These are phyloP conservation scores for Petrocephalus zakoni DNA, from an alignment of 2,113 vertebrate species.

Conservation along the genomic window DNA sequence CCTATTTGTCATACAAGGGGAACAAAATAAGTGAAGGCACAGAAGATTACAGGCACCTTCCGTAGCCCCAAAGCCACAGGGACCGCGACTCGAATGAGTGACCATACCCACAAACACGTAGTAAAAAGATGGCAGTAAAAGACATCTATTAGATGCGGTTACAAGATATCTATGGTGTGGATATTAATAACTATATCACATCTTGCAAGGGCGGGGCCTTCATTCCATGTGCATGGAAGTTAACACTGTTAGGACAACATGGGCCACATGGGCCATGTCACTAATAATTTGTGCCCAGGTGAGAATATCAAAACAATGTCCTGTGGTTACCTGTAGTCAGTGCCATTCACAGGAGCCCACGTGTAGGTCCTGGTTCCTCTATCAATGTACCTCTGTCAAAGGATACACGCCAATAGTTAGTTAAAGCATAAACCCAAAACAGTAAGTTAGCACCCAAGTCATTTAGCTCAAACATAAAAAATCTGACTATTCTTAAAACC, in stretches of 20 bases:
- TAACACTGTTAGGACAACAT: not conserved
- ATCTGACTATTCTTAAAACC: not conserved
- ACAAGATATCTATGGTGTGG: not conserved
- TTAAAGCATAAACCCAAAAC: not conserved
- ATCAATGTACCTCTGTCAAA: conserved; percentile 87
- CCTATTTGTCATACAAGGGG: not conserved
- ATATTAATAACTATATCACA: not conserved
- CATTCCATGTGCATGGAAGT: not conserved
- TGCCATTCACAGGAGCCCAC: conserved; percentile 90
- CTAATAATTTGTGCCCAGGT: not conserved
- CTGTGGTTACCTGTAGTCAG: conserved; percentile 87
- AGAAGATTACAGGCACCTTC: not conserved
- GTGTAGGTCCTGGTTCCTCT: conserved; percentile 88
- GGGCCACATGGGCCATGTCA: not conserved
- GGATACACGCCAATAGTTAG: conserved; percentile 15
- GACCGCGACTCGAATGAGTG: not conserved
- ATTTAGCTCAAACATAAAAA: not conserved
- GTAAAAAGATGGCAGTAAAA: not conserved
- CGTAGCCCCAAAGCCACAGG: no score
- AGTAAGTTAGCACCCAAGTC: not conserved
- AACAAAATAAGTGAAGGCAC: not conserved
- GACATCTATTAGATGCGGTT: not conserved
- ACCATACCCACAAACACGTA: not conserved
- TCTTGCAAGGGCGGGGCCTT: not conserved
- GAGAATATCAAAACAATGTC: not conserved